These are phyloP conservation scores for Darevskia nairensis DNA, from an alignment of 2,797 vertebrate genomes.

Conservation along the genomic window DNA sequence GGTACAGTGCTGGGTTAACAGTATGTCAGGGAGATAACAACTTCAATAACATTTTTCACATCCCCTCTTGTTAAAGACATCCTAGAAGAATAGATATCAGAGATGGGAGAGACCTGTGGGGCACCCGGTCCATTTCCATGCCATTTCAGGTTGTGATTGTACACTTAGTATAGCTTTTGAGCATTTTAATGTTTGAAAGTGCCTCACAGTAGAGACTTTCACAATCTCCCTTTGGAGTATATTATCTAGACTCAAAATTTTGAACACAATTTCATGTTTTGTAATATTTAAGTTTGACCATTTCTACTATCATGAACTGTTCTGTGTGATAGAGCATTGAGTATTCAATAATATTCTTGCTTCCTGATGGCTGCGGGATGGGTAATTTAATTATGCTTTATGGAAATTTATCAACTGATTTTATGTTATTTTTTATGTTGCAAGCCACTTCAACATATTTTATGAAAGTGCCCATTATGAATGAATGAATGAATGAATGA, in stretches of 20 bases:
- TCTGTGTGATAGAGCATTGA: background rate
- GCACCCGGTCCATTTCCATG: background rate
- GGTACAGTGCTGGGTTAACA: constrained; percentile 33
- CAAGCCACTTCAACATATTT: too few species aligned
- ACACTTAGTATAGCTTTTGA: constrained; percentile 47
- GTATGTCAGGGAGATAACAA: constrained; percentile 29
- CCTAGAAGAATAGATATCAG: constrained; percentile 32
- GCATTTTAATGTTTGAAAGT: constrained; percentile 49
- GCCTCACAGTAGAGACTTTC: background rate
- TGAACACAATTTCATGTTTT: background rate
- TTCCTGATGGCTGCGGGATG: background rate
- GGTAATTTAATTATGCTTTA: too few species aligned
- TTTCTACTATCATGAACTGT: constrained; percentile 5
- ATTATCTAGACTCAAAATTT: background rate
- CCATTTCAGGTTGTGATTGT: constrained; percentile 5
- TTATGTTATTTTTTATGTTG: too few species aligned
- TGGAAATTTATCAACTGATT: too few species aligned
- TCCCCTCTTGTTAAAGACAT: constrained; percentile 41
- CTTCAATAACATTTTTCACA: constrained; percentile 45
- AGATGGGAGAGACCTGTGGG: constrained; percentile 26
- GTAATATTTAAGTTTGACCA: constrained; percentile 12
- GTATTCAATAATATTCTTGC: background rate
- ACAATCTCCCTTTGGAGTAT: constrained; percentile 25
- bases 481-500: too few species aligned
- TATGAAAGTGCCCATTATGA: too few species aligned